These are phyloP conservation scores for Bembecia ichneumoniformis DNA, from an alignment of 2,888 invertebrate genomes.

Conservation along the genomic window DNA sequence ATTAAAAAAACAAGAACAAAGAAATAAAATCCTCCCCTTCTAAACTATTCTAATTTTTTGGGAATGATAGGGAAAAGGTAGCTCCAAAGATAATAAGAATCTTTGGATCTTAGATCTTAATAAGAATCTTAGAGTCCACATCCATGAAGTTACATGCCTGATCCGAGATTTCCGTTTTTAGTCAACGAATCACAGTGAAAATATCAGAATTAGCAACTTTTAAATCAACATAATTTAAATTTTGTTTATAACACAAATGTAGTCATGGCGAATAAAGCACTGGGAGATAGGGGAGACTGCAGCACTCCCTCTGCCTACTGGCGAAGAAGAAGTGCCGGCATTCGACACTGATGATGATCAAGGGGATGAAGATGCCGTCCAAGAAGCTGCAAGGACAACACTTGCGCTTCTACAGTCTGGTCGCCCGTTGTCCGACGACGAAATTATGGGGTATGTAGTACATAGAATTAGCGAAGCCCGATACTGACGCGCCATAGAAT, in stretches of 20 bases:
- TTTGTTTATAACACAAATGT: not conserved
- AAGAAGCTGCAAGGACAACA: conserved; percentile 34
- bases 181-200: not conserved
- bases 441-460: conserved; percentile 33
- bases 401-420: conserved; percentile 43
- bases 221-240: not conserved
- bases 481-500: too few relatives aligned
- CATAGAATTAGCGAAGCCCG: too few relatives aligned
- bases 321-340: conserved; percentile 35
- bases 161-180: too few relatives aligned
- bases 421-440: conserved; percentile 39
- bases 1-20: too few relatives aligned
- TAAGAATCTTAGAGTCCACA: too few relatives aligned
- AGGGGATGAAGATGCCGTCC: conserved; percentile 36
- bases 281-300: conserved; percentile 48
- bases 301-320: conserved; percentile 22
- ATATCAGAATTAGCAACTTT: not conserved
- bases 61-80: too few relatives aligned
- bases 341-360: conserved; percentile 35
- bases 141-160: too few relatives aligned
- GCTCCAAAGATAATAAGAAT: too few relatives aligned
- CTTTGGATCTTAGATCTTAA: too few relatives aligned
- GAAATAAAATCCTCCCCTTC: too few relatives aligned
- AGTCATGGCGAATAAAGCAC: conserved; percentile 45
- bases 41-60: too few relatives aligned